Evolutionary conservation across 2,113 vertebrate genomes (phyloP), one percentile per base, ranked within the genome.

Genomic region (Formicarius rufipectus): DNA sequence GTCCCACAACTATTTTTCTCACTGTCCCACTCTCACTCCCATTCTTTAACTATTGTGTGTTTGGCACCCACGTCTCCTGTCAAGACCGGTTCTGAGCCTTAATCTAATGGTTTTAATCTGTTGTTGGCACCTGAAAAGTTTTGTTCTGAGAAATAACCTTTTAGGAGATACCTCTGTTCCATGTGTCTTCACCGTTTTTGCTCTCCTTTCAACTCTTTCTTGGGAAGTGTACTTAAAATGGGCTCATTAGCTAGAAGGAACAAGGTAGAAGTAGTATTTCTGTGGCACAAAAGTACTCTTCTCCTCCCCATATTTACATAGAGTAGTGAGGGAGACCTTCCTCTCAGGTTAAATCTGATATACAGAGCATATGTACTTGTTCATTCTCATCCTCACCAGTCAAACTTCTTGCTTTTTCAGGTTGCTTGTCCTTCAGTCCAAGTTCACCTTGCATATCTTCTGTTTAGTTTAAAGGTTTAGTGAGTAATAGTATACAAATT

Each of bases 311-410:
- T 49, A 16, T 42, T 64, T 87, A 22, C 8, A 58, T 74, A 23
- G 17, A 40, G 40, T 37, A 18, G 6, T 30, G 18, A 10, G 7
- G 16, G 14, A 33, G 60, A n/a, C 1, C 5, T 71, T 67, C 13
- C 49, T 85, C 27, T 82, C 0, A 0, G 3, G 4, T 69, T 88
- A 59, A 80, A 66, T 35, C 16, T 69, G 53, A 53, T 40, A 30
- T 12, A 79, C 14, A 1, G 21, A 56, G 35, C 22, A 33, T 0
- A 0, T 85, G 25, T 37, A 23, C 49, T 30, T 14, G 1, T 77
- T 79, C 52, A 79, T 35, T 66, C 71, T 88, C 8, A 0, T 50
- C 93, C 71, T 55, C 35, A 31, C 55, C n/a, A 50, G 49, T 56
- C 40, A 58, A 21, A 39, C 40, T n/a, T 91, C 28, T 75, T 74